A percentile compares a stretch with the other conserved stretches of the same genome.
Evolutionary conservation across 2,888 invertebrate species (phyloP).

Genomic region (Drosophila lutescens): DNA sequence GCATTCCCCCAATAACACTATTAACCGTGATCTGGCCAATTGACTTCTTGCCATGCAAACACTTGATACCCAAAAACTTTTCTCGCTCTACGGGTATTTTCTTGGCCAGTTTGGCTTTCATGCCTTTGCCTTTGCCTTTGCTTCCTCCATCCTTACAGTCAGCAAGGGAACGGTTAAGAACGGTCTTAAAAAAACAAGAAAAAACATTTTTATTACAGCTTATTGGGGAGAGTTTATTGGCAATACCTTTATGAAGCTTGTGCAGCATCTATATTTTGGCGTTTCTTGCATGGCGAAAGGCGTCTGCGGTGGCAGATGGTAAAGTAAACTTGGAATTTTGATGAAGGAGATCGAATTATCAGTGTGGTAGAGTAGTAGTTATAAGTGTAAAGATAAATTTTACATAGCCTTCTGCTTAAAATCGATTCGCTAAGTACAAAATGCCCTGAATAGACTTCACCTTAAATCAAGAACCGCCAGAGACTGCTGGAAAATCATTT

Average conservation of each 20-base stretch:
- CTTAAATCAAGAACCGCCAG: too few species aligned
- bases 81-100: conserved; percentile 28
- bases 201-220: background rate
- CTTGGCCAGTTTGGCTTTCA: conserved; percentile 31
- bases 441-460: background rate
- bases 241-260: background rate
- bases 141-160: background rate
- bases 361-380: too few species aligned
- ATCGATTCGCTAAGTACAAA: background rate
- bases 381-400: too few species aligned
- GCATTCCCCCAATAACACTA: conserved; percentile 43
- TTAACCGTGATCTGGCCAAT: conserved; percentile 27
- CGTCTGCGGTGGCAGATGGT: background rate
- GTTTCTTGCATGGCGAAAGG: background rate
- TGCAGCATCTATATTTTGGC: background rate
- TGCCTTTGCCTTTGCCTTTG: background rate
- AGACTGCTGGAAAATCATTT: too few species aligned
- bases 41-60: conserved; percentile 22
- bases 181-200: background rate
- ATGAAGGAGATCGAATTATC: background rate
- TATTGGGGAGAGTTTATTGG: background rate
- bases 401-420: background rate
- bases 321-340: background rate
- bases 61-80: conserved; percentile 29
- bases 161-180: background rate